These are phyloP conservation scores for Dicerorhinus sumatrensis DNA, from an alignment of 2,113 vertebrate genomes.

Conservation along the genomic window DNA sequence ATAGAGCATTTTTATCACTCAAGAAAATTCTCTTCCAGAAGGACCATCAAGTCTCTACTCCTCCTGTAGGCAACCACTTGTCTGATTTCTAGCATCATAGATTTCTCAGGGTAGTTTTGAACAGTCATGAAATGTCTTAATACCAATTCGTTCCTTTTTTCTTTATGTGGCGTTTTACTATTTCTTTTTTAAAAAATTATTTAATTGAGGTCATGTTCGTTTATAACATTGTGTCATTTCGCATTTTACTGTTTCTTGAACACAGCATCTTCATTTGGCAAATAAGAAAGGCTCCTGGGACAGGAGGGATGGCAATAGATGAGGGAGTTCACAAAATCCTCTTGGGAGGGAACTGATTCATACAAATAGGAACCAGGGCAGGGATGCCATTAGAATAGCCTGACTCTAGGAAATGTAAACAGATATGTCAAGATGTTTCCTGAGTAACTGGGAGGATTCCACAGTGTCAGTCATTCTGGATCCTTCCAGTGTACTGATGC, in stretches of 20 bases:
- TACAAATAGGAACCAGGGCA: background rate
- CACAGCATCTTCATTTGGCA: background rate
- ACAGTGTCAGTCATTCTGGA: background rate
- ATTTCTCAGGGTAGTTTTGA: background rate
- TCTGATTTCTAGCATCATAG: background rate
- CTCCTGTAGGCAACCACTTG: background rate
- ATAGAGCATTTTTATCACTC: background rate
- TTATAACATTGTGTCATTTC: no score
- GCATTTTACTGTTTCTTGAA: background rate
- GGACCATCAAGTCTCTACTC: background rate
- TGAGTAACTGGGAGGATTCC: conserved; percentile 63
- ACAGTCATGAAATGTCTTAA: background rate
- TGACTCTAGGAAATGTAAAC: conserved; percentile 15
- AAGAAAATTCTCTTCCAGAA: background rate
- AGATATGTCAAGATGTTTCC: conserved; percentile 47
- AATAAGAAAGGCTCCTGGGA: background rate
- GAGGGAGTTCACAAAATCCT: background rate
- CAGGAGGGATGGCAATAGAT: background rate
- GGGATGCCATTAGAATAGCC: background rate
- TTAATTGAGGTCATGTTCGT: no score
- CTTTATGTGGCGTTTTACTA: background rate
- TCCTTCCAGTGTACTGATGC: background rate
- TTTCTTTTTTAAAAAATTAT: background rate
- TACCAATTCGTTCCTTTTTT: background rate
- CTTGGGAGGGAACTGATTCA: conserved; percentile 26